Evolutionary conservation across 1,140 invertebrate species (phyloP).

Genomic region (Macrotrachela quadricornifera): DNA sequence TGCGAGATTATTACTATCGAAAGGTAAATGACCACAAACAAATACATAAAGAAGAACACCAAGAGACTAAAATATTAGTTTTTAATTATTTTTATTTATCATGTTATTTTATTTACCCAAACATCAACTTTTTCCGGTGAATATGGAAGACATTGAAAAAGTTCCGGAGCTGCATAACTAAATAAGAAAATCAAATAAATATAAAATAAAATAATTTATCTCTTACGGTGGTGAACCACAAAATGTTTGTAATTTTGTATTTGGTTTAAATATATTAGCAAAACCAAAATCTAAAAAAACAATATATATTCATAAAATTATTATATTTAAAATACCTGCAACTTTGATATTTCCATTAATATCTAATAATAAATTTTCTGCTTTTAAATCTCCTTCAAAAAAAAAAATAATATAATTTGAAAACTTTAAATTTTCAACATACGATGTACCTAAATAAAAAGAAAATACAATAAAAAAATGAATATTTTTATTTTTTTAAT

Average conservation of each 20-base stretch:
- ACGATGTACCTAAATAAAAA: too few relatives aligned
- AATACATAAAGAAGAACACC: constrained; percentile 79
- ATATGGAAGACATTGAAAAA: constrained; percentile 48
- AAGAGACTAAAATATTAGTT: constrained; percentile 54
- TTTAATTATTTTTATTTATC: background rate
- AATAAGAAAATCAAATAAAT: too few relatives aligned
- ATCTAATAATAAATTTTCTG: background rate
- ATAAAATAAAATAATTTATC: too few relatives aligned
- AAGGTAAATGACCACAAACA: constrained; percentile 62
- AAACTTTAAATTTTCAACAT: background rate
- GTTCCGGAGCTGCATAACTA: constrained; percentile 60
- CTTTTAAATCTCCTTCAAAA: background rate
- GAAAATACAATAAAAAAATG: too few relatives aligned
- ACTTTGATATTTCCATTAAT: background rate
- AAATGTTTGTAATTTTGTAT: constrained; percentile 43
- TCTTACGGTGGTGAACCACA: constrained; percentile 81
- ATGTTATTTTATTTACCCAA: constrained; percentile 43
- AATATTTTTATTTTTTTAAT: background rate
- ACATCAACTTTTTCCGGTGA: constrained; percentile 53
- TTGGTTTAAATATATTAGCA: background rate
- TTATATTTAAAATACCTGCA: background rate
- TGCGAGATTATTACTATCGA: constrained; percentile 65
- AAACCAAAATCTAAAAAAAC: background rate
- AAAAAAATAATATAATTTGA: background rate
- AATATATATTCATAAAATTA: too few relatives aligned